Percentiles rank a stretch among this genome's conserved stretches.
These are phyloP conservation scores for Drosophila aldrichi DNA, from an alignment of 2,888 invertebrate genomes.

Conservation along the genomic window DNA sequence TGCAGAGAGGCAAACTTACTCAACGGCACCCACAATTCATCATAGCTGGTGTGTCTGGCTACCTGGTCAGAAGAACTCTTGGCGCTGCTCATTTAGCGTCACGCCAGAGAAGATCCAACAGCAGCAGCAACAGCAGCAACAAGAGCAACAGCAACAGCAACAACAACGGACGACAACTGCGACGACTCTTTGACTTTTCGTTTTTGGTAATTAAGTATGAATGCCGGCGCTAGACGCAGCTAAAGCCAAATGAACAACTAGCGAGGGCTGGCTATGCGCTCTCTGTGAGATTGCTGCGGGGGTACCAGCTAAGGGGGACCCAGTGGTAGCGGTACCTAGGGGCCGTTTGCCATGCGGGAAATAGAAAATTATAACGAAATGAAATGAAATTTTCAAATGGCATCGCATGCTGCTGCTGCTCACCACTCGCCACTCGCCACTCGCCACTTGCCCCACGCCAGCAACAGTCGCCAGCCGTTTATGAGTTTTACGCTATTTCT, in stretches of 20 bases:
- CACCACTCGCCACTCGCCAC: constrained; percentile 22
- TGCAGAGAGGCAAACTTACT: constrained; percentile 69
- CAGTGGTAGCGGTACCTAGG: constrained; percentile 67
- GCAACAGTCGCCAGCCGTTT: constrained; percentile 53
- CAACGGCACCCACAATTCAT: constrained; percentile 79
- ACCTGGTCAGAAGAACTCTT: constrained; percentile 63
- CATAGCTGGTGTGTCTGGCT: constrained; percentile 66
- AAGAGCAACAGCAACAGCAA: constrained; percentile 22
- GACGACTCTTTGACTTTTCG: constrained; percentile 39
- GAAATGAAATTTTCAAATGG: constrained; percentile 78
- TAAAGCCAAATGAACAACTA: constrained; percentile 46
- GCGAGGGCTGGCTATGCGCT: not conserved
- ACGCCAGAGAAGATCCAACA: constrained; percentile 66
- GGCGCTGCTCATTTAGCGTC: constrained; percentile 66
- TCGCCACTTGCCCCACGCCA: constrained; percentile 41
- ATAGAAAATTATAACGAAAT: constrained; percentile 77
- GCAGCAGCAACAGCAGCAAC: constrained; percentile 9
- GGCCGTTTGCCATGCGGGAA: constrained; percentile 80
- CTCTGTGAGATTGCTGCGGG: constrained; percentile 13
- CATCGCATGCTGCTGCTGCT: constrained; percentile 62
- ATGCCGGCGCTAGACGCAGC: constrained; percentile 78
- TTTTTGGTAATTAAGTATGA: constrained; percentile 80
- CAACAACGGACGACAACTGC: constrained; percentile 30
- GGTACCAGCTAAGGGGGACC: constrained; percentile 37
- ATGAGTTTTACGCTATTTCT: constrained; percentile 80